Percentiles rank a stretch among this genome's conserved stretches.
Conservation (phyloP, 2,888 invertebrate species). For the Nymphalis polychloros region DNA sequence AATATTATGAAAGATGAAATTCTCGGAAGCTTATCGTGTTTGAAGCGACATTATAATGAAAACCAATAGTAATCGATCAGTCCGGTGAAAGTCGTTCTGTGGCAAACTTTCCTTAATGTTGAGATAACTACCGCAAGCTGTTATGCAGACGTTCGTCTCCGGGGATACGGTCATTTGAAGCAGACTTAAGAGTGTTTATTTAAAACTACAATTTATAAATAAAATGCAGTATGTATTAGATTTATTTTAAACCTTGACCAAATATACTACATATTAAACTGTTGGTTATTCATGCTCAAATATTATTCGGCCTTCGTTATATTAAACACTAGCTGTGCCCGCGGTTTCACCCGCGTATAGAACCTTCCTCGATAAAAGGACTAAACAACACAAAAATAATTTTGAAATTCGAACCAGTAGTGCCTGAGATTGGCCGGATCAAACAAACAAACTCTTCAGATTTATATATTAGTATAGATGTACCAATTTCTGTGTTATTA, state of each 20-base stretch:
- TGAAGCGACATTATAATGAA: constrained; percentile 37
- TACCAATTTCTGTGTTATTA: neutral
- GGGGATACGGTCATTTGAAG: constrained; percentile 23
- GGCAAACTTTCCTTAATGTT: constrained; percentile 65
- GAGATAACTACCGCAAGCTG: constrained; percentile 39
- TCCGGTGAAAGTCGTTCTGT: constrained; percentile 67
- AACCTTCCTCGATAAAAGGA: no score
- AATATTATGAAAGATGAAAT: no score
- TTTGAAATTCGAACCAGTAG: no score
- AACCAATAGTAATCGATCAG: constrained; percentile 44
- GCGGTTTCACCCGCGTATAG: no score
- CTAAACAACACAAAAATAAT: no score
- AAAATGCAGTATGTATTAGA: neutral
- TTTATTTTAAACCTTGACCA: neutral
- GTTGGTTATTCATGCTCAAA: no score
- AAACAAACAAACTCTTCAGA: no score
- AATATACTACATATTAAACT: no score
- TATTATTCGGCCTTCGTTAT: no score
- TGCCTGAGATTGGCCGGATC: no score
- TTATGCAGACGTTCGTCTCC: constrained; percentile 45
- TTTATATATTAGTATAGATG: no score
- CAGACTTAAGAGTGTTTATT: constrained; percentile 8
- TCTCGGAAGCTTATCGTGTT: neutral
- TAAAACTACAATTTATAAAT: neutral
- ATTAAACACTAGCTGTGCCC: no score